Evolutionary conservation across 2,888 invertebrate species (phyloP).

Genomic region (Apamea crenata): DNA sequence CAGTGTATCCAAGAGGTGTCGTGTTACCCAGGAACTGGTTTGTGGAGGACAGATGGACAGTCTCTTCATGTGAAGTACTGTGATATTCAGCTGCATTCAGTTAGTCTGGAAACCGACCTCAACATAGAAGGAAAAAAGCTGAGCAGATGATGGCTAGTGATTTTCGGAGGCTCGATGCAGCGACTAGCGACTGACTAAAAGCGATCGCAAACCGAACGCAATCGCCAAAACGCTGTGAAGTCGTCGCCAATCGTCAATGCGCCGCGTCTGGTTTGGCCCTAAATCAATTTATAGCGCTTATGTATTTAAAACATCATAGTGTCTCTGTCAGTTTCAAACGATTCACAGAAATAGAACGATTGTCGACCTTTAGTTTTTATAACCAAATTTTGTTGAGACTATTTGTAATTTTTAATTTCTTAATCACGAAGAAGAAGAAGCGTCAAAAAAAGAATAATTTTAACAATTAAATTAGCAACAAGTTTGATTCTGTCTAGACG

Average conservation of each 20-base stretch:
- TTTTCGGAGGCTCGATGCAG: neutral
- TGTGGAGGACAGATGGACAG: no score
- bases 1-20: no score
- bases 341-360: neutral
- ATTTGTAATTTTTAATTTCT: neutral
- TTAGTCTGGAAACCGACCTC: no score
- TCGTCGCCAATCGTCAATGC: neutral
- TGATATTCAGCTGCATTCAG: no score
- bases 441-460: no score
- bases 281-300: neutral
- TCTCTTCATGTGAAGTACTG: no score
- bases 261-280: neutral
- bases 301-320: neutral
- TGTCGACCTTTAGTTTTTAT: neutral
- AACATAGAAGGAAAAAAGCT: no score
- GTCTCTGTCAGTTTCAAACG: neutral
- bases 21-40: no score
- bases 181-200: neutral
- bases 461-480: no score
- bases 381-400: neutral
- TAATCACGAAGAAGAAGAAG: no score
- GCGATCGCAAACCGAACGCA: neutral
- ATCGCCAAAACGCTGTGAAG: neutral
- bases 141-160: neutral
- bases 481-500: no score